phyloP scores from a whole-genome alignment of 1,140 invertebrate genomes.

The Cephus cinctus region DNA sequence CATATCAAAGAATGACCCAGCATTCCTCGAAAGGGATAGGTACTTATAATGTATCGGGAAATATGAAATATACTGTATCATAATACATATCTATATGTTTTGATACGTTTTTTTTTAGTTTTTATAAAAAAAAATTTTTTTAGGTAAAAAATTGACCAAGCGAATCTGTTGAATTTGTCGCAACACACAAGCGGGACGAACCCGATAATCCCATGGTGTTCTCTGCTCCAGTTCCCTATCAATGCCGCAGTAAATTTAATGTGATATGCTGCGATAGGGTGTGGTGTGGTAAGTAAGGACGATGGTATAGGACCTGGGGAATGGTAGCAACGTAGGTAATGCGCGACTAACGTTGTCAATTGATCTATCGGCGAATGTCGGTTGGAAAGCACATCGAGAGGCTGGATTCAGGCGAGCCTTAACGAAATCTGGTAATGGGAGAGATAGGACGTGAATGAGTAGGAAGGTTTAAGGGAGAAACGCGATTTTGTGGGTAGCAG shows the following conservation, averaged over 20 bases:
- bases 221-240: conserved; percentile 45
- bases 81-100: too few species aligned
- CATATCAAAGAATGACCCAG: too few species aligned
- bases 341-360: conserved; percentile 43
- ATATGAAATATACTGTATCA: too few species aligned
- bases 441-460: conserved; percentile 42
- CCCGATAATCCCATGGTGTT: conserved; percentile 30
- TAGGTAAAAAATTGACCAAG: too few species aligned
- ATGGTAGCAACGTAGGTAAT: conserved; percentile 27
- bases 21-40: too few species aligned
- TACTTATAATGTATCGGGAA: too few species aligned
- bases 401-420: conserved; percentile 35
- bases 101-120: too few species aligned
- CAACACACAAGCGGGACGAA: conserved; percentile 26
- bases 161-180: conserved; percentile 38
- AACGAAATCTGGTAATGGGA: conserved; percentile 49
- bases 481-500: too few species aligned
- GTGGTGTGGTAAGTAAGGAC: neutral
- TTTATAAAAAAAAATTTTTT: too few species aligned
- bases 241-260: conserved; percentile 49
- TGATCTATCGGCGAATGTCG: conserved; percentile 43
- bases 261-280: conserved; percentile 40
- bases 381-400: conserved; percentile 6
- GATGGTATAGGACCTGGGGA: neutral
- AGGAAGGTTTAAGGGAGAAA: conserved; percentile 16